Evolutionary conservation across 2,797 vertebrate genomes (phyloP), one percentile per base, ranked within the genome.

Genomic region (Intellagama lesueurii): DNA sequence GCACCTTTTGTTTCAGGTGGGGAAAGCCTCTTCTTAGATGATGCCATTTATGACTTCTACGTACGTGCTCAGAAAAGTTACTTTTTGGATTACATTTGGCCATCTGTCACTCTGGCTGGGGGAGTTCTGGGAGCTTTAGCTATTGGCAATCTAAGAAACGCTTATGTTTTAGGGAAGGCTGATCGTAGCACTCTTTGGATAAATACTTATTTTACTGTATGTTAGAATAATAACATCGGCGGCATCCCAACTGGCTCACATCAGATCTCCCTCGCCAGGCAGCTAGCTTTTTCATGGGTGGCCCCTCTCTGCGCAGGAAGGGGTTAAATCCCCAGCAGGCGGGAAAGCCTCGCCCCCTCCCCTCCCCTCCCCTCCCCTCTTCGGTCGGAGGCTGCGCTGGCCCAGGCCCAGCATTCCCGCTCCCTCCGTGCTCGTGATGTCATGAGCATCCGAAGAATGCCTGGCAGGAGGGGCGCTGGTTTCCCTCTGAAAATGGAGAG

Each of bases 401-500:
- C n/a, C 52, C 47, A 56, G 40, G 6, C 52, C n/a, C 83, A 32
- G 60, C 56, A 56, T 86, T 82, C 72, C 84, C 69, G 84, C 60
- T 4, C 22, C 40, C 2, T 52, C 22, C 28, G 56, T n/a, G n/a
- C 28, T 80, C 85, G 69, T 85, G 81, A 84, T 56, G 81, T 83
- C 75, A 88, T 6, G 19, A 64, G 79, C 79, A 77, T 86, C 80
- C 68, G 80, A 90, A 44, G 79, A 82, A 90, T 82, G 89, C 47
- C 7, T 35, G 30, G 17, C 60, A n/a, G 84, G 89, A 68, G 69
- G 26, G 69, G n/a, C 7, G 70, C 70, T 17, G 84, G 88, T 44
- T 82, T 73, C 76, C 40, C 76, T 76, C 89, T 87, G 89, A 32
- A 83, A 86, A 90, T 82, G 89, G 84, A 90, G 89, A 56, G 40